Percentiles rank a stretch among this genome's conserved stretches.
phyloP scores from a whole-genome alignment of 2,113 vertebrate species.

The Tiliqua scincoides region DNA sequence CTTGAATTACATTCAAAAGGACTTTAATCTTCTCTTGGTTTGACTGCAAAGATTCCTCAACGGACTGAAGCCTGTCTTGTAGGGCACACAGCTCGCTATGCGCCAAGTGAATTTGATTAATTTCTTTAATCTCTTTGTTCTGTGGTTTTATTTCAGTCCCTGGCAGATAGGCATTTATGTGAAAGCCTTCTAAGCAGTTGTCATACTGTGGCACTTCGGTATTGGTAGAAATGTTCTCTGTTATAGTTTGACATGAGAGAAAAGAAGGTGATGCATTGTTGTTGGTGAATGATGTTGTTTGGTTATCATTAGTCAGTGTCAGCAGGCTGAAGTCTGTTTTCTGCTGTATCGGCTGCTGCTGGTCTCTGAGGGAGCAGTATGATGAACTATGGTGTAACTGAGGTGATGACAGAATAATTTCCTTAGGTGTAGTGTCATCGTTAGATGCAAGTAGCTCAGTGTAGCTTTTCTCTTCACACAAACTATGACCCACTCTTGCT shows the following conservation, averaged over 20 bases:
- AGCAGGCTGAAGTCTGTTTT: constrained; percentile 42
- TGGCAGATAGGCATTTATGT: constrained; percentile 50
- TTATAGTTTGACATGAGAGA: constrained; percentile 38
- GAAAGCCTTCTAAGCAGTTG: constrained; percentile 64
- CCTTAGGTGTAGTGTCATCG: constrained; percentile 60
- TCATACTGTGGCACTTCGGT: constrained; percentile 54
- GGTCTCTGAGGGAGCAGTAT: constrained; percentile 49
- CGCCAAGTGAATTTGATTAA: constrained; percentile 73
- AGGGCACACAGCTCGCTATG: constrained; percentile 77
- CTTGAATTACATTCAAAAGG: constrained; percentile 97
- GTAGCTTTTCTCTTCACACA: constrained; percentile 16
- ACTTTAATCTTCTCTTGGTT: constrained; percentile 99
- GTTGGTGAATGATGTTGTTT: constrained; percentile 36
- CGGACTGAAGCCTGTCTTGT: constrained; percentile 87
- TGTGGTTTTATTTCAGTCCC: constrained; percentile 64
- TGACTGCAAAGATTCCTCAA: constrained; percentile 93
- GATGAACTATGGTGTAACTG: constrained; percentile 60
- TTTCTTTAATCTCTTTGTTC: constrained; percentile 59
- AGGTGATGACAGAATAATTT: constrained; percentile 47
- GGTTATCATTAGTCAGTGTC: constrained; percentile 2
- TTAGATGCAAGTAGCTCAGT: constrained; percentile 46
- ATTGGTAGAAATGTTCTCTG: constrained; percentile 23
- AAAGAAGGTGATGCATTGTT: constrained; percentile 20
- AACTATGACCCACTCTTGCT: background rate
- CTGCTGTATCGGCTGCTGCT: constrained; percentile 47